Conservation (phyloP, 2,797 vertebrate genomes). For the Acanthiza pusilla region DNA sequence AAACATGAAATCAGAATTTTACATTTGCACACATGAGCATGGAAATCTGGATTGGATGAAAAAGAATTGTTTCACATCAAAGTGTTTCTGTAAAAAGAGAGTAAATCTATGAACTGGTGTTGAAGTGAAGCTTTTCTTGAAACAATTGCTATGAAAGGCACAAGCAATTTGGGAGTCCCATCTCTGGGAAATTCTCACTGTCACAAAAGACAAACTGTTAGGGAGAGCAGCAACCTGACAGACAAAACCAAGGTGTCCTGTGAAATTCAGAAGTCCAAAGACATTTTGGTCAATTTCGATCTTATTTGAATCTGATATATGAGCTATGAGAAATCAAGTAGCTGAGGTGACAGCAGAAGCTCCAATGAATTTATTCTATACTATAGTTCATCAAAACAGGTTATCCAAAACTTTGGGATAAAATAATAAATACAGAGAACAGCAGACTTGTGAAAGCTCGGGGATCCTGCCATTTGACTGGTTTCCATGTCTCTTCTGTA, state of each 20-base stretch:
- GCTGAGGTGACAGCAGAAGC: background rate
- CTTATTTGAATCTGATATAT: background rate
- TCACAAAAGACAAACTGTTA: background rate
- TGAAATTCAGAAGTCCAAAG: background rate
- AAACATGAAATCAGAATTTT: background rate
- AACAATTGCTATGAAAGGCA: background rate
- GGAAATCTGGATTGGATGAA: background rate
- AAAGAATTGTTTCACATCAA: background rate
- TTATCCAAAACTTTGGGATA: background rate
- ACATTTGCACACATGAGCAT: background rate
- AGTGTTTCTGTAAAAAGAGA: background rate
- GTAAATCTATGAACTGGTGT: background rate
- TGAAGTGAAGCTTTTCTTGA: background rate
- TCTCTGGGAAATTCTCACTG: background rate
- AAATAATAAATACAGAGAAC: background rate
- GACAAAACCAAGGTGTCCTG: background rate
- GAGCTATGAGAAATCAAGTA: background rate
- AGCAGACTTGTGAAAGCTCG: background rate
- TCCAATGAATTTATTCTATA: background rate
- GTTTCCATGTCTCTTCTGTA: background rate
- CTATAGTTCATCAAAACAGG: background rate
- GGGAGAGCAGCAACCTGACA: rapidly evolving
- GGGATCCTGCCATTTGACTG: background rate
- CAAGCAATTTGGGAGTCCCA: background rate
- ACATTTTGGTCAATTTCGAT: background rate